A percentile compares a stretch with the other conserved stretches of the same genome.
These are phyloP conservation scores for Equus przewalskii DNA, from an alignment of 2,113 vertebrate species.

Conservation along the genomic window DNA sequence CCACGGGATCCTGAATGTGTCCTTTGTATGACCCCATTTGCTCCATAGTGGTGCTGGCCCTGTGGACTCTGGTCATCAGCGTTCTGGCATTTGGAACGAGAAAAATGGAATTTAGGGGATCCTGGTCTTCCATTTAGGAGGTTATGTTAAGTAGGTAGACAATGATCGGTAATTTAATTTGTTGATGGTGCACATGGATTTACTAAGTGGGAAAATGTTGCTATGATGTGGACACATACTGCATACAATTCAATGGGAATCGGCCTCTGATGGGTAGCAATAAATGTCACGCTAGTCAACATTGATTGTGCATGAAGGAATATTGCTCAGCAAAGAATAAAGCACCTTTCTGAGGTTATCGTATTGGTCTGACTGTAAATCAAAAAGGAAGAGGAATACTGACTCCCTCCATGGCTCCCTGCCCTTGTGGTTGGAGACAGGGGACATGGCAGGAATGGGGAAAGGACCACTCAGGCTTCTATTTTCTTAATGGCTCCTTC, in stretches of 20 bases:
- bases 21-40: rapidly evolving
- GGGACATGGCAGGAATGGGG: not conserved
- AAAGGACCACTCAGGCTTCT: not conserved
- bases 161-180: constrained; percentile 40
- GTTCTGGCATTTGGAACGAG: not conserved
- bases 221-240: not conserved
- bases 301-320: constrained; percentile 57
- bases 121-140: not conserved
- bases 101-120: not conserved
- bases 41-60: rapidly evolving
- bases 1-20: rapidly evolving
- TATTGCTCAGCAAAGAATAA: constrained; percentile 56
- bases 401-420: not conserved
- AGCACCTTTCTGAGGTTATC: not conserved
- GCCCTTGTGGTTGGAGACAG: not conserved
- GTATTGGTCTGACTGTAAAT: not conserved
- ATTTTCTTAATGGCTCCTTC: not conserved
- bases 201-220: not conserved
- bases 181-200: not conserved
- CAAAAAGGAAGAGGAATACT: not conserved
- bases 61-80: not conserved
- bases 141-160: not conserved
- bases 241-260: constrained; percentile 29
- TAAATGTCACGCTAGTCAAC: constrained; percentile 53
- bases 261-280: constrained; percentile 10